These are phyloP conservation scores for Cataglyphis cursor DNA, from an alignment of 2,888 invertebrate species.

Conservation along the genomic window DNA sequence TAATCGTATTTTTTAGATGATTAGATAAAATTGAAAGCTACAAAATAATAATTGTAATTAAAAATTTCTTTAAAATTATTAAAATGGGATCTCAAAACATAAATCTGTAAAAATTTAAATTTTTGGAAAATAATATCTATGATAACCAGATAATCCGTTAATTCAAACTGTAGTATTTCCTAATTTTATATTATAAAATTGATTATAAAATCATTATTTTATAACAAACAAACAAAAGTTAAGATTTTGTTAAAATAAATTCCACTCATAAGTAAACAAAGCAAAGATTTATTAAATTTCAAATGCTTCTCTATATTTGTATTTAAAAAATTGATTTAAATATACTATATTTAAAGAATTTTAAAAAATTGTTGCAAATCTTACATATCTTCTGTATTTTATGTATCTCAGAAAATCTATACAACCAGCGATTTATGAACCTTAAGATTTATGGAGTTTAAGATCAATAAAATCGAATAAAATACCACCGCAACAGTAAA, in stretches of 20 bases:
- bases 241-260: background rate
- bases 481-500: background rate
- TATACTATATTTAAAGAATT: background rate
- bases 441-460: background rate
- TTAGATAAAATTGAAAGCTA: background rate
- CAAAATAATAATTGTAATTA: slow-evolving; percentile 13
- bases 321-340: background rate
- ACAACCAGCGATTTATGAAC: background rate
- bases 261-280: background rate
- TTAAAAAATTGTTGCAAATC: background rate
- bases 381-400: background rate
- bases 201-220: background rate
- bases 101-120: background rate
- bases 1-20: background rate
- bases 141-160: background rate
- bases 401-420: background rate
- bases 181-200: background rate
- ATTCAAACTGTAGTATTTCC: background rate
- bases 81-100: background rate
- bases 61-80: background rate
- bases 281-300: background rate
- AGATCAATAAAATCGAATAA: slow-evolving; percentile 13
- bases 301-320: background rate
- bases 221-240: background rate
- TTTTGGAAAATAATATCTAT: background rate